Evolutionary conservation across 2,797 vertebrate species (phyloP).

Genomic region (Galaxias olidus): DNA sequence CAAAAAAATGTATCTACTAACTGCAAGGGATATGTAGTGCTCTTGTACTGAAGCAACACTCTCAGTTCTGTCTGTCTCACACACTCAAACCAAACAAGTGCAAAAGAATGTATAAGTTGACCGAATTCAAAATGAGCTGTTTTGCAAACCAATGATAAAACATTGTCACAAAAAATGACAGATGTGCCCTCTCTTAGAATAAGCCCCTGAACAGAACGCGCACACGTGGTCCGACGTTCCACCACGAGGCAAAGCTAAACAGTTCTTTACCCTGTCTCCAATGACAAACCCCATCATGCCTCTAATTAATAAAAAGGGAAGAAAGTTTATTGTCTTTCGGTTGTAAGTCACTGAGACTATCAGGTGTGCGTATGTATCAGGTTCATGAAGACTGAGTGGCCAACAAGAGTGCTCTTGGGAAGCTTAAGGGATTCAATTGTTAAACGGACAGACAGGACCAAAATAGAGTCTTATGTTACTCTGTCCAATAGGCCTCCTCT

Average conservation of each 20-base stretch:
- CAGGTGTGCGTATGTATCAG: constrained; percentile 50
- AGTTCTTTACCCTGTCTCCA: constrained; percentile 25
- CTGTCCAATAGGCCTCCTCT: constrained; percentile 17
- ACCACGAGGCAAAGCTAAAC: constrained; percentile 12
- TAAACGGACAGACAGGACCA: constrained; percentile 21
- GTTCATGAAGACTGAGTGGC: constrained; percentile 33
- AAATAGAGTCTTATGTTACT: constrained; percentile 38
- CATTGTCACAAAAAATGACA: too few relatives aligned
- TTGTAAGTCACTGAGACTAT: constrained; percentile 44
- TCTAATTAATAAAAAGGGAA: constrained; percentile 45
- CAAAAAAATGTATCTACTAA: neutral
- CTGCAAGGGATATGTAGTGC: neutral
- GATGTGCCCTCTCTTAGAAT: too few relatives aligned
- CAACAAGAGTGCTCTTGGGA: constrained; percentile 20
- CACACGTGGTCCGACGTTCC: constrained; percentile 10
- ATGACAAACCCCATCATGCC: constrained; percentile 30
- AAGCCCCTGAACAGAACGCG: neutral
- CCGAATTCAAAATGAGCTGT: too few relatives aligned
- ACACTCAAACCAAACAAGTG: too few relatives aligned
- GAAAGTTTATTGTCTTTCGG: constrained; percentile 36
- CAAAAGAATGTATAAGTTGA: too few relatives aligned
- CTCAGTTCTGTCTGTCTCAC: too few relatives aligned
- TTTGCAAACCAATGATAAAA: too few relatives aligned
- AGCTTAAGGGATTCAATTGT: constrained; percentile 39
- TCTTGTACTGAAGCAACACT: too few relatives aligned